These are phyloP conservation scores for Aegithalos caudatus DNA, from an alignment of 2,113 vertebrate genomes.

Conservation along the genomic window DNA sequence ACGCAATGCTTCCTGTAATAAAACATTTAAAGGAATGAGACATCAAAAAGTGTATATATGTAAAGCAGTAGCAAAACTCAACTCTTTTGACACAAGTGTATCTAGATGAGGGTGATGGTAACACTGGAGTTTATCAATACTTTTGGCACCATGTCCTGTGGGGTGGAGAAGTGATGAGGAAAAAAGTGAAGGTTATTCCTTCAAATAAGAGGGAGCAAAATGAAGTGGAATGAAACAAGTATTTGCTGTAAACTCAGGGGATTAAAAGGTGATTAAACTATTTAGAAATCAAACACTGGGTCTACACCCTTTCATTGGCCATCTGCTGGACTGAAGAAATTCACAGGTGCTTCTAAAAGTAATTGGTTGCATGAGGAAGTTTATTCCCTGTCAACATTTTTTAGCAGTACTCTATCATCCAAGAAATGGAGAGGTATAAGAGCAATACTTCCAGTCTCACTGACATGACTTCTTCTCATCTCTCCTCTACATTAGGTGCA, in stretches of 20 bases:
- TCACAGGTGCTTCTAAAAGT: neutral
- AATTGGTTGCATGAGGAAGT: neutral
- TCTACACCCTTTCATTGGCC: neutral
- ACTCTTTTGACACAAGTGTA: neutral
- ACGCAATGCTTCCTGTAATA: neutral
- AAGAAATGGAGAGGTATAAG: neutral
- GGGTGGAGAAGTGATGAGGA: neutral
- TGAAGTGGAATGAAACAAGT: constrained; percentile 53
- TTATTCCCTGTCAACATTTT: neutral
- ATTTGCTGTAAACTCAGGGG: constrained; percentile 31
- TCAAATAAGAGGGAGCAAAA: constrained; percentile 16
- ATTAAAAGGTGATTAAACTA: constrained; percentile 21
- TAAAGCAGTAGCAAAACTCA: neutral
- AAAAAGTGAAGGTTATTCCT: constrained; percentile 48
- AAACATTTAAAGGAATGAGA: constrained; percentile 28
- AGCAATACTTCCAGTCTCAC: neutral
- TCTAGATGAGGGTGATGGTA: neutral
- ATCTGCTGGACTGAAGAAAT: neutral
- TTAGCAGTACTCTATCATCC: neutral
- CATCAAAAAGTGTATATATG: neutral
- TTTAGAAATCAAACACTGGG: neutral
- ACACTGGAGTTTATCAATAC: neutral
- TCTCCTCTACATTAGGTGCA: neutral
- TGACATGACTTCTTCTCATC: neutral
- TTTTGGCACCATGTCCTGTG: neutral